These are phyloP conservation scores for Notechis scutatus DNA, from an alignment of 2,113 vertebrate species.

Conservation along the genomic window DNA sequence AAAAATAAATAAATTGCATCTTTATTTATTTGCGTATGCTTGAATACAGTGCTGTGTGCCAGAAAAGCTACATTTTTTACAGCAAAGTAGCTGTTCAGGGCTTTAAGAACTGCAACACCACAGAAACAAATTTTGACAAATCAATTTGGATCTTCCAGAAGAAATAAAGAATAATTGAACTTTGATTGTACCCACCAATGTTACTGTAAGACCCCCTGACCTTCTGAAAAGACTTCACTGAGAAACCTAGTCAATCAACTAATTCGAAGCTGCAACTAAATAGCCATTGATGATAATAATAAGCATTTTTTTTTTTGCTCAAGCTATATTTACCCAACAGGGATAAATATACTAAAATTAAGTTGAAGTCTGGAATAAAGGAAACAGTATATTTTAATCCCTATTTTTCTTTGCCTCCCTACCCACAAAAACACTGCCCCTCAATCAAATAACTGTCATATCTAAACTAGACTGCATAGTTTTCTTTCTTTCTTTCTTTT, in stretches of 20 bases:
- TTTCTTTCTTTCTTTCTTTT: background rate
- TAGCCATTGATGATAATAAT: fast-evolving
- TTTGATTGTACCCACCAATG: background rate
- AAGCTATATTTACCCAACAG: fast-evolving
- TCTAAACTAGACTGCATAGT: constrained; percentile 3
- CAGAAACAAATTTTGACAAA: background rate
- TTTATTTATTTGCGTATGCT: background rate
- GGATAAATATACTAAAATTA: background rate
- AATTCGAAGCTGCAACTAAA: background rate
- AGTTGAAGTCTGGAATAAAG: background rate
- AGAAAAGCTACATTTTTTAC: background rate
- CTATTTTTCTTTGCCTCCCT: constrained; percentile 6
- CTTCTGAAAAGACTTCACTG: background rate
- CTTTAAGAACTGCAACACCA: background rate
- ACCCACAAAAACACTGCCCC: fast-evolving
- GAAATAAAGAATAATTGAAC: background rate
- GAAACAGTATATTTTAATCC: constrained; percentile 35
- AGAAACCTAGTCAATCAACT: background rate
- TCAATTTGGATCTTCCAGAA: background rate
- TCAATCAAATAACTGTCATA: background rate
- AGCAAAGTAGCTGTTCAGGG: background rate
- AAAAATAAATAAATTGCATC: background rate
- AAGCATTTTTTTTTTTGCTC: background rate
- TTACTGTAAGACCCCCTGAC: background rate
- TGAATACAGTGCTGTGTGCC: background rate